phyloP scores from a whole-genome alignment of 1,140 invertebrate genomes.

The Danaus melanippus region DNA sequence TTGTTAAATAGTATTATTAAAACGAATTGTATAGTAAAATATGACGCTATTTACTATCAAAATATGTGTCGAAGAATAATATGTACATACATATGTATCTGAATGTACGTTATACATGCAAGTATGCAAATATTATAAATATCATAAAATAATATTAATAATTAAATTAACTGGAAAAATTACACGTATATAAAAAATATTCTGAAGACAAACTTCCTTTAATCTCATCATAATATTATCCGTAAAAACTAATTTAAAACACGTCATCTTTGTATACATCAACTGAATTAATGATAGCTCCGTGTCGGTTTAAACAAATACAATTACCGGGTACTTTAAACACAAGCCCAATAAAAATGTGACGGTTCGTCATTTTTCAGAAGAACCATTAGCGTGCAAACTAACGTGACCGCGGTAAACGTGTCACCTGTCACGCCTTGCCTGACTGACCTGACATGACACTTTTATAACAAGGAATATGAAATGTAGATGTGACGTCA shows the following conservation, averaged over 20 bases:
- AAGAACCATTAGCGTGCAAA: conserved; percentile 22
- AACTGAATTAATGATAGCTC: too few relatives aligned
- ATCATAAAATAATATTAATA: neutral
- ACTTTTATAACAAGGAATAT: too few relatives aligned
- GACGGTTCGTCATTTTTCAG: conserved; percentile 33
- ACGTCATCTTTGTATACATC: too few relatives aligned
- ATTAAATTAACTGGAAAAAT: neutral
- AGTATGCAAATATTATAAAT: neutral
- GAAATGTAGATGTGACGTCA: conserved; percentile 8
- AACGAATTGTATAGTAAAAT: neutral
- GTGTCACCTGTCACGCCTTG: conserved; percentile 34
- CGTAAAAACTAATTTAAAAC: too few relatives aligned
- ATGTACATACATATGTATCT: too few relatives aligned
- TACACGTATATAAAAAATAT: too few relatives aligned
- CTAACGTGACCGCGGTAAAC: conserved; percentile 35
- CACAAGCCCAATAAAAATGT: conserved; percentile 13
- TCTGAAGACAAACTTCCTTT: too few relatives aligned
- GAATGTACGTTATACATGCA: too few relatives aligned
- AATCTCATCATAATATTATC: too few relatives aligned
- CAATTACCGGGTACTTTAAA: neutral
- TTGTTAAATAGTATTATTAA: neutral
- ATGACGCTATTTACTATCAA: too few relatives aligned
- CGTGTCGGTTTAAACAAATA: too few relatives aligned
- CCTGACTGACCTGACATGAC: conserved; percentile 21
- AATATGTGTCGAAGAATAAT: too few relatives aligned